These are phyloP conservation scores for Drosophila miranda DNA, from an alignment of 1,140 invertebrate genomes.

Conservation along the genomic window DNA sequence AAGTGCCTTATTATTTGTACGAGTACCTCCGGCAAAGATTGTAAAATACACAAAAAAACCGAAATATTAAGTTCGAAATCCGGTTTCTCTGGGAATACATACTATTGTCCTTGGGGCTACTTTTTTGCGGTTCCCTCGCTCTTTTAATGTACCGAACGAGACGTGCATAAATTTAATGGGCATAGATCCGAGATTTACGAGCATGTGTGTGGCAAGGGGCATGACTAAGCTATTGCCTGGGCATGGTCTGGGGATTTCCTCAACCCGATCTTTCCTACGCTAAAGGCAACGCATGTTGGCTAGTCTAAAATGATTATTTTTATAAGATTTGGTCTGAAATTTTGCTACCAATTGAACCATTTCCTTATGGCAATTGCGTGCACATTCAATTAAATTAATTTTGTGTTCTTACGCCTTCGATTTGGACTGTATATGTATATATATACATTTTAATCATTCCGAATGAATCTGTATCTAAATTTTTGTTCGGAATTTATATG, in stretches of 20 bases:
- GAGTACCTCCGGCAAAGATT: slow-evolving; percentile 44
- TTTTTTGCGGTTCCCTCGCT: slow-evolving; percentile 19
- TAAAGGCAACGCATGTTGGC: not conserved
- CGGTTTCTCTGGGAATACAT: slow-evolving; percentile 42
- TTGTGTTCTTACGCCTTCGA: too few relatives aligned
- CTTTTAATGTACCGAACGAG: slow-evolving; percentile 57
- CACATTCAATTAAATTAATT: not conserved
- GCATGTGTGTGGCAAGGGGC: slow-evolving; percentile 20
- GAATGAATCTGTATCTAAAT: too few relatives aligned
- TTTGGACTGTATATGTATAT: too few relatives aligned
- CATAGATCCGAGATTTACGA: slow-evolving; percentile 51
- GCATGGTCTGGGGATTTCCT: slow-evolving; percentile 32
- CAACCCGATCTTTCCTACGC: not conserved
- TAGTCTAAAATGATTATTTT: not conserved
- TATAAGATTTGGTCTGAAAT: not conserved
- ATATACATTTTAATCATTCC: too few relatives aligned
- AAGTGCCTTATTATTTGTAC: slow-evolving; percentile 10
- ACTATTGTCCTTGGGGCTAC: slow-evolving; percentile 50
- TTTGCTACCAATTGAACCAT: not conserved
- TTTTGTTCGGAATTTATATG: too few relatives aligned
- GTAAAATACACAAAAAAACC: slow-evolving; percentile 29
- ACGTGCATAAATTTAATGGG: slow-evolving; percentile 72
- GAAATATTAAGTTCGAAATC: slow-evolving; percentile 51
- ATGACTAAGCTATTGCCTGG: slow-evolving; percentile 53
- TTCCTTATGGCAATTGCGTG: not conserved